A percentile compares a stretch with the other conserved stretches of the same genome.
Conservation (phyloP, 2,797 vertebrate genomes). For the Orientallactaga sibirica region DNA sequence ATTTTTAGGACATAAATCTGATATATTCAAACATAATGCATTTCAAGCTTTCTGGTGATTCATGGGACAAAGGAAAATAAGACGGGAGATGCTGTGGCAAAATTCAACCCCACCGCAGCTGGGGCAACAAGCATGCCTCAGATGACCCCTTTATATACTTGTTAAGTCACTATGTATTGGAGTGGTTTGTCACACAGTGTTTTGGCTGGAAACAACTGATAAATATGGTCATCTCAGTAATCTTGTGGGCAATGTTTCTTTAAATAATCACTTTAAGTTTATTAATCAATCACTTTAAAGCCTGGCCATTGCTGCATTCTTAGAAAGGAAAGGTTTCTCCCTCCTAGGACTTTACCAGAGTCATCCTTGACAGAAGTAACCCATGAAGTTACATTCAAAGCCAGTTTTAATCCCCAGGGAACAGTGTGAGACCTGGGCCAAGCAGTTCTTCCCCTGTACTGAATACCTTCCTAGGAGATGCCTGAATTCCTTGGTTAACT, state of each 20-base stretch:
- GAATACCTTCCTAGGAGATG: background rate
- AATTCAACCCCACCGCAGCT: background rate
- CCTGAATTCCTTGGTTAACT: background rate
- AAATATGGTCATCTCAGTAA: background rate
- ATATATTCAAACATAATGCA: conserved; percentile 24
- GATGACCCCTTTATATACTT: background rate
- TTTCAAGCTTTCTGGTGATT: background rate
- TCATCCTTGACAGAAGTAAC: conserved; percentile 31
- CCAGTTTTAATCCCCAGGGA: background rate
- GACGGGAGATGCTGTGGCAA: background rate
- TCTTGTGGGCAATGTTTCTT: background rate
- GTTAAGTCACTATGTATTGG: background rate
- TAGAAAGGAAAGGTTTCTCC: background rate
- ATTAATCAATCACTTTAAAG: background rate
- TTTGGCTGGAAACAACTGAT: conserved; percentile 5
- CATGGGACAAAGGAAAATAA: background rate
- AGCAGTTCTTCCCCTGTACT: background rate
- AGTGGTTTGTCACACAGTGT: background rate
- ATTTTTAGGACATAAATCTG: conserved; percentile 41
- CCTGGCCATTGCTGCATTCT: background rate
- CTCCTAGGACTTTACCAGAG: background rate
- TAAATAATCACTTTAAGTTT: conserved; percentile 23
- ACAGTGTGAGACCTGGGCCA: conserved; percentile 1
- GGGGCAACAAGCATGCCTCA: background rate
- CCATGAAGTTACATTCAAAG: conserved; percentile 26